Conservation (phyloP, 2,113 vertebrate species). For the Sphaerodactylus townsendi region DNA sequence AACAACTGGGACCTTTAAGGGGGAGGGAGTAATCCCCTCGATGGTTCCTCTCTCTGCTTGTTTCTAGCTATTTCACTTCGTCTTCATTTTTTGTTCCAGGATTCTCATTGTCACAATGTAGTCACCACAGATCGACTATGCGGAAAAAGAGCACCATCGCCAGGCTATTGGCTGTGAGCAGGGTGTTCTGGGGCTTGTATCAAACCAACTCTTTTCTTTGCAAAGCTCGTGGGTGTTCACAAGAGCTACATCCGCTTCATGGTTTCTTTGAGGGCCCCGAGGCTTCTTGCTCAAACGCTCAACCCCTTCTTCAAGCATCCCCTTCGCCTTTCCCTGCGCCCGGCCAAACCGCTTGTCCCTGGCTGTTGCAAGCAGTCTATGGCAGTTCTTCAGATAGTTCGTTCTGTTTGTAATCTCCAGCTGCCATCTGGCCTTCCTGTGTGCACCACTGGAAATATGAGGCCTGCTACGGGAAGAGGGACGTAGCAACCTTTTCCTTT, state of each 20-base stretch:
- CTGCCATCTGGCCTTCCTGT: slow-evolving; percentile 36
- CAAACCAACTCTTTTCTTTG: not conserved
- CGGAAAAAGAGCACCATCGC: too few species aligned
- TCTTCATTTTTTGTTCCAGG: too few species aligned
- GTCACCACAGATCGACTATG: not conserved
- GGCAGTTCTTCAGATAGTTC: slow-evolving; percentile 25
- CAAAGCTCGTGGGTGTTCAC: not conserved
- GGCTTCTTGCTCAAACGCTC: not conserved
- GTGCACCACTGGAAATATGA: slow-evolving; percentile 4
- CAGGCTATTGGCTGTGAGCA: too few species aligned
- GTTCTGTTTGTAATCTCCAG: slow-evolving; percentile 26
- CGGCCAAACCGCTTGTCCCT: slow-evolving; percentile 8
- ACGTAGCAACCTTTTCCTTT: not conserved
- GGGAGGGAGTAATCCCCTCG: too few species aligned
- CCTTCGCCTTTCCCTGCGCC: slow-evolving; percentile 1
- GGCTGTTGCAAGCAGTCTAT: slow-evolving; percentile 6
- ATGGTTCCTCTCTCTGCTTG: not conserved
- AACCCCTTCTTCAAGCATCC: not conserved
- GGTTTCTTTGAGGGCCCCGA: not conserved
- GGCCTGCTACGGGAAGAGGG: not conserved
- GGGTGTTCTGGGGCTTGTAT: too few species aligned
- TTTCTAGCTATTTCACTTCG: not conserved
- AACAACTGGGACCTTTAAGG: too few species aligned
- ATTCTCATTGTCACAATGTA: not conserved
- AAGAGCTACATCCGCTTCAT: not conserved